Conservation (phyloP, 2,113 vertebrate species). For the Oriolus oriolus region DNA sequence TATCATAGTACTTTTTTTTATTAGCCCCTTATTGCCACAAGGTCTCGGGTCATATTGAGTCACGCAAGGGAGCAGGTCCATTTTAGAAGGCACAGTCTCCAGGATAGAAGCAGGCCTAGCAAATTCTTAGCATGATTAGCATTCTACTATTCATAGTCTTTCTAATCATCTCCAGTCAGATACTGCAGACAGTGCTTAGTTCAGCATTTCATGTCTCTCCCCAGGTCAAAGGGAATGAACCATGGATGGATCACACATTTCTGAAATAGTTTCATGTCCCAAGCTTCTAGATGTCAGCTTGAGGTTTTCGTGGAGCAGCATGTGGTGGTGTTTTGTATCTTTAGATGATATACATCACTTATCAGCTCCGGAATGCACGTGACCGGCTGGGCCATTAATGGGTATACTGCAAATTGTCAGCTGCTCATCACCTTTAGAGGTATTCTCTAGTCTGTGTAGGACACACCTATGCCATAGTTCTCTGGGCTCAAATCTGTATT, state of each 20-base stretch:
- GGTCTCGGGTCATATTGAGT: neutral
- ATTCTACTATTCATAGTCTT: neutral
- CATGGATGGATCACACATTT: neutral
- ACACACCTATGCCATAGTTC: neutral
- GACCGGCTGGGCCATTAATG: neutral
- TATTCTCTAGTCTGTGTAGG: neutral
- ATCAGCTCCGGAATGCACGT: slow-evolving; percentile 10
- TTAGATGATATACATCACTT: neutral
- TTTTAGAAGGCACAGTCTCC: neutral
- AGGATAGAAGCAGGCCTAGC: neutral
- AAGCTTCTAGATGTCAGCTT: neutral
- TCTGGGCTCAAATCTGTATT: neutral
- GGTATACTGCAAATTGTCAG: slow-evolving; percentile 15
- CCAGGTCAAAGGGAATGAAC: neutral
- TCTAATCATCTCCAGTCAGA: neutral
- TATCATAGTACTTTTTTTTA: neutral
- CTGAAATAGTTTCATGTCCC: neutral
- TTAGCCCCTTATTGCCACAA: neutral
- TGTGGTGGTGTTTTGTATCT: neutral
- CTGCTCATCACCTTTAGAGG: neutral
- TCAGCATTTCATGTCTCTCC: neutral
- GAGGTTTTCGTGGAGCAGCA: neutral
- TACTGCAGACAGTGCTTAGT: neutral
- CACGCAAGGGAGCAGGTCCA: neutral
- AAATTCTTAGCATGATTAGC: neutral